Evolutionary conservation across 2,888 invertebrate species (phyloP).

Genomic region (Nemotelus pantherinus): DNA sequence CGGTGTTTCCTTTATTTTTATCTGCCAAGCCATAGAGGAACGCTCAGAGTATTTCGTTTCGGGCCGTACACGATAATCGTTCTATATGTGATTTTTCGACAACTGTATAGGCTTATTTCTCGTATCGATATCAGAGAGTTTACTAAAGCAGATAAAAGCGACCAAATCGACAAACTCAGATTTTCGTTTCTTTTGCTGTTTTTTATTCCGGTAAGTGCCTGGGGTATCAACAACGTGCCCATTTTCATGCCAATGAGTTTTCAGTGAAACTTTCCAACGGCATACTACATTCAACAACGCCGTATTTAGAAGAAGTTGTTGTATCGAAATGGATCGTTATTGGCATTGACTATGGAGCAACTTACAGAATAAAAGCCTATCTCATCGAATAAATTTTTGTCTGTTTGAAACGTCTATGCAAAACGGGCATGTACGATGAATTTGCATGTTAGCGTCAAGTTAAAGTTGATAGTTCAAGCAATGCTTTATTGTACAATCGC

Average conservation of each 20-base stretch:
- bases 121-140: not conserved
- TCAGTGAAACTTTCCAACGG: constrained; percentile 27
- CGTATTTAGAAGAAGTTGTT: not conserved
- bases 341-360: constrained; percentile 33
- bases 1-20: not conserved
- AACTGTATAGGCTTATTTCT: not conserved
- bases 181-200: constrained; percentile 17
- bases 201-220: constrained; percentile 2
- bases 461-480: not conserved
- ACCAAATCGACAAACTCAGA: not conserved
- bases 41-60: constrained; percentile 12
- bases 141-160: no score
- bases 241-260: constrained; percentile 32
- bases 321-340: constrained; percentile 34
- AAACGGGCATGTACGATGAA: constrained; percentile 8
- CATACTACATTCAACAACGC: constrained; percentile 4
- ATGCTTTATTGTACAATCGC: not conserved
- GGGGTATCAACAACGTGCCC: constrained; percentile 31
- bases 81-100: constrained; percentile 12
- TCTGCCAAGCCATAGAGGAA: not conserved
- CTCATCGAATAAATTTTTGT: constrained; percentile 29
- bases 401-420: constrained; percentile 7
- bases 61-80: constrained; percentile 26
- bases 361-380: constrained; percentile 32
- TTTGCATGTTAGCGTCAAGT: constrained; percentile 8